Evolutionary conservation across 2,113 vertebrate genomes (phyloP).

Genomic region (Scomber japonicus): DNA sequence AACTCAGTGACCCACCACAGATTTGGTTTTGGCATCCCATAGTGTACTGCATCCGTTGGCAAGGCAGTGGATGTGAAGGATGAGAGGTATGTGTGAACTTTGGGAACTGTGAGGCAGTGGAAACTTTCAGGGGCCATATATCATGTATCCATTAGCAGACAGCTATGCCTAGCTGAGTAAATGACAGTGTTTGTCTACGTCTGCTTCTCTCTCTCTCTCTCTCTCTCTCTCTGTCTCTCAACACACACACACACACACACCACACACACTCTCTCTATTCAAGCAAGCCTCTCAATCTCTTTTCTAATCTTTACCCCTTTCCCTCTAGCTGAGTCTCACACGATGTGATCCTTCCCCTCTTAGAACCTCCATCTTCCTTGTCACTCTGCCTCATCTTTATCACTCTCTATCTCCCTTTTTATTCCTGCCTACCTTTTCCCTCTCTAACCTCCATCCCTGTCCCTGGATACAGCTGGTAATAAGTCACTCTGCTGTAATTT

Average conservation of each 20-base stretch:
- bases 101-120: conserved; percentile 38
- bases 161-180: conserved; percentile 48
- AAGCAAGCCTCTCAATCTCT: conserved; percentile 33
- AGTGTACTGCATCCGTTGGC: conserved; percentile 16
- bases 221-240: background rate
- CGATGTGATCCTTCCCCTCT: conserved; percentile 46
- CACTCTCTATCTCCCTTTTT: conserved; percentile 31
- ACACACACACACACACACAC: background rate
- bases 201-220: conserved; percentile 36
- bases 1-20: conserved; percentile 13
- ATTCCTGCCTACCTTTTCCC: conserved; percentile 31
- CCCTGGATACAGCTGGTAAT: conserved; percentile 69
- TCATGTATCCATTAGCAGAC: conserved; percentile 69
- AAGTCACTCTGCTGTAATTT: conserved; percentile 81
- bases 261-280: conserved; percentile 34
- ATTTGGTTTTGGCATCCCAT: conserved; percentile 16
- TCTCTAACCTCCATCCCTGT: conserved; percentile 42
- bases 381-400: conserved; percentile 46
- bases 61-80: conserved; percentile 20
- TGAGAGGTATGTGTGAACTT: conserved; percentile 55
- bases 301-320: conserved; percentile 39
- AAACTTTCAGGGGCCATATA: conserved; percentile 61
- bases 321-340: conserved; percentile 30
- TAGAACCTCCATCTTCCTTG: conserved; percentile 49
- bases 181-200: conserved; percentile 70